Conservation (phyloP, 1,140 invertebrate species). For the Camponotus pennsylvanicus region DNA sequence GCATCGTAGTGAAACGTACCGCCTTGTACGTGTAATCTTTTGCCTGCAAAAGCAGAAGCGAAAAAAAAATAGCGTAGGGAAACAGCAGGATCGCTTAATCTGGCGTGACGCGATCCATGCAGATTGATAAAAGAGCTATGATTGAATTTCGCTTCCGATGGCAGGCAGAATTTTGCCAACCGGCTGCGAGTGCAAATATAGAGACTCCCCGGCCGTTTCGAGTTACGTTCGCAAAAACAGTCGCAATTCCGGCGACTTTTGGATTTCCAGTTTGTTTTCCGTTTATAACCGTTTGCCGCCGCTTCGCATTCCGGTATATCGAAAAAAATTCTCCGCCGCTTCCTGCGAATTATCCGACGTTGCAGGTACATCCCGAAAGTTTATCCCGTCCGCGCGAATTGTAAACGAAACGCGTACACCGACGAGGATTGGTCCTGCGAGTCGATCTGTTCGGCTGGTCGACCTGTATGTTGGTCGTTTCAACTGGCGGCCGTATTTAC, state of each 20-base stretch:
- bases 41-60: constrained; percentile 16
- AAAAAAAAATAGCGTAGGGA: constrained; percentile 42
- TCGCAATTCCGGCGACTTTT: constrained; percentile 57
- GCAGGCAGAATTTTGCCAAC: constrained; percentile 39
- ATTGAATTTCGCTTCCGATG: constrained; percentile 53
- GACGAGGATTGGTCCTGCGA: constrained; percentile 63
- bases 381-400: constrained; percentile 38
- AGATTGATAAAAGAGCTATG: constrained; percentile 60
- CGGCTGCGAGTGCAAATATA: constrained; percentile 47
- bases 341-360: constrained; percentile 46
- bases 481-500: constrained; percentile 76
- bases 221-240: constrained; percentile 51
- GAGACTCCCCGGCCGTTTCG: not conserved
- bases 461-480: constrained; percentile 68
- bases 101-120: constrained; percentile 30
- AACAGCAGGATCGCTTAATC: constrained; percentile 64
- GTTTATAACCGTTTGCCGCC: constrained; percentile 55
- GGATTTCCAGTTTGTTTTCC: constrained; percentile 50
- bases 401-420: constrained; percentile 63
- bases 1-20: not conserved
- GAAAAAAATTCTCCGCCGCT: constrained; percentile 46
- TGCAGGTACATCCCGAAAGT: constrained; percentile 40
- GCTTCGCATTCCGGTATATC: constrained; percentile 55
- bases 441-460: constrained; percentile 56
- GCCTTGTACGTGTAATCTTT: constrained; percentile 6